Evolutionary conservation across 2,888 invertebrate genomes (phyloP), one percentile per base, ranked within the genome.

Genomic region (Catonia carolina): DNA sequence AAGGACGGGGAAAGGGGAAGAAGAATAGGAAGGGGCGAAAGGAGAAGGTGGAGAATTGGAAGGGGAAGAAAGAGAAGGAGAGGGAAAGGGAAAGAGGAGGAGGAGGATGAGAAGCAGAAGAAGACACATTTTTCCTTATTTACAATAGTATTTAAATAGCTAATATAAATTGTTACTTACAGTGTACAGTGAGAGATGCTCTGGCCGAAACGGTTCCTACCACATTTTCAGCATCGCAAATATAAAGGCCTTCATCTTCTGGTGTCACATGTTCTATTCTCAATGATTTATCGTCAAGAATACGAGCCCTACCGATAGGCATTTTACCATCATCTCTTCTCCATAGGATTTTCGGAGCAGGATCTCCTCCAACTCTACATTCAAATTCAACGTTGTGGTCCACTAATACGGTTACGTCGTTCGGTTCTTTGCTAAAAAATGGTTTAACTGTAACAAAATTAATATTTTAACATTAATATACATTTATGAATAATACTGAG

Each of bases 331-430:
- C 87, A 70, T 89, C 86, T 62, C 91, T 82, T 55, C 87, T 80
- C 95, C 95, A 95, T 33, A 87, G 80, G 53, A 95, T 86, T 67
- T 86, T 86, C 1, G 94, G 93, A 54, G 84, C 79, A 14, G 94
- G 92, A 75, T 95, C 94, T 33, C 95, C 95, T 59, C 86, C 87
- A 2, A 89, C 93, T 65, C 85, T 84, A 72, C 95, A 95, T 67
- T 87, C 84, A 74, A 95, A 91, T 68, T 87, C 85, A 53, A 91
- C 88, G 67, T 83, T 84, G 72, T 90, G 85, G 45, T 90, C 89
- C 65, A 87, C 82, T 63, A 91, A 77, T 64, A 89, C 86, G 53
- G 89, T 89, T 67, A 87, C 81, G 73, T 94, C 92, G 70, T 85
- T 82, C 27, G 95, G 95, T 72, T 87, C 87, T 73, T 88, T 86